Evolutionary conservation across 2,888 invertebrate species (phyloP).

Genomic region (Lasius platythorax): DNA sequence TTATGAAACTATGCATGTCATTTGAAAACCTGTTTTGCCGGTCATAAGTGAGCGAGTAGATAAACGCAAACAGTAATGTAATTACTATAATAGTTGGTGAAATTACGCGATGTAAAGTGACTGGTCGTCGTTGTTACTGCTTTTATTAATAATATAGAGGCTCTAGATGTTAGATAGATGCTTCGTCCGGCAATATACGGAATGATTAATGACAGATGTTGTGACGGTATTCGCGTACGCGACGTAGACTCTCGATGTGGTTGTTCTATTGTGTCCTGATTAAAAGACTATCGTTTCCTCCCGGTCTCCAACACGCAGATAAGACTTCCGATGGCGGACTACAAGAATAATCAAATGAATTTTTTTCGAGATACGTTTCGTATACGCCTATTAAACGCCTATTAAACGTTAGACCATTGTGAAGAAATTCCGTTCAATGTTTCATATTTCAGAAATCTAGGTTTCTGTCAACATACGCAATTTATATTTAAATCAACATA

Average conservation of each 20-base stretch:
- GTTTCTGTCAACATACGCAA: background rate
- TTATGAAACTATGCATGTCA: constrained; percentile 10
- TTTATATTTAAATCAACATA: no score
- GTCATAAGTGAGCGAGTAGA: constrained; percentile 15
- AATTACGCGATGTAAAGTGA: constrained; percentile 54
- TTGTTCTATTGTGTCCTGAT: constrained; percentile 23
- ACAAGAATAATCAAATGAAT: constrained; percentile 26
- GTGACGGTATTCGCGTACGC: constrained; percentile 14
- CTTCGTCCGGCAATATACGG: constrained; percentile 41
- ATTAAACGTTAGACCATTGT: background rate
- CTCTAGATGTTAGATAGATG: constrained; percentile 43
- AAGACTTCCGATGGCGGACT: constrained; percentile 34
- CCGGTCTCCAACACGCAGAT: constrained; percentile 14
- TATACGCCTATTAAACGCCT: background rate
- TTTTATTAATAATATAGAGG: constrained; percentile 52
- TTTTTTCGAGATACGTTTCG: background rate
- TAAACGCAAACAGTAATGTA: constrained; percentile 26
- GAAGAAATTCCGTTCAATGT: background rate
- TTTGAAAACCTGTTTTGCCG: constrained; percentile 12
- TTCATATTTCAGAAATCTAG: background rate
- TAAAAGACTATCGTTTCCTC: constrained; percentile 47
- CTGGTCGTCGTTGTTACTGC: constrained; percentile 40
- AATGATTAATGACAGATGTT: constrained; percentile 51
- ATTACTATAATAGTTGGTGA: constrained; percentile 30
- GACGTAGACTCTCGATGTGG: background rate